These are phyloP conservation scores for Trachymyrmex septentrionalis DNA, from an alignment of 1,140 invertebrate genomes.

Conservation along the genomic window DNA sequence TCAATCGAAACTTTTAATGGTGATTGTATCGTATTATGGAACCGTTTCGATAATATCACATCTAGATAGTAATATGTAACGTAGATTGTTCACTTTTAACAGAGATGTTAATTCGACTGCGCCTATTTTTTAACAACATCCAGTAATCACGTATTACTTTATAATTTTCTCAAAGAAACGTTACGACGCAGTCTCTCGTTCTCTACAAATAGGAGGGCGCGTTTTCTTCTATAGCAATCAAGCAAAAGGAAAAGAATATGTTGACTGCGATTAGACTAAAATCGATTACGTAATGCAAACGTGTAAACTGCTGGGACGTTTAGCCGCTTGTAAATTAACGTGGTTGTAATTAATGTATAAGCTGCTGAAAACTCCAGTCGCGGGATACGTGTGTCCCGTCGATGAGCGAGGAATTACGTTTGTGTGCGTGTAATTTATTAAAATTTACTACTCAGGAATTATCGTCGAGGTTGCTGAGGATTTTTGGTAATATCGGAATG, in stretches of 20 bases:
- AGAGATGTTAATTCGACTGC: constrained; percentile 16
- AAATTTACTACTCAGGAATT: constrained; percentile 61
- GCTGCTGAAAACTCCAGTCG: not conserved
- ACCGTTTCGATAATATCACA: constrained; percentile 4
- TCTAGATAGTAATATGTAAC: not conserved
- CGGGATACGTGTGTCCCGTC: not conserved
- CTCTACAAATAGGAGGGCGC: not conserved
- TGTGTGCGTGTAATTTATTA: constrained; percentile 41
- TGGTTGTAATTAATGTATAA: constrained; percentile 49
- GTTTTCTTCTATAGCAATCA: not conserved
- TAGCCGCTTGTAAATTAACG: constrained; percentile 50
- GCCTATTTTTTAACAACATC: not conserved
- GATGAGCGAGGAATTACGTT: not conserved
- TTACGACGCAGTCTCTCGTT: not conserved
- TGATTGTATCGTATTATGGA: constrained; percentile 2
- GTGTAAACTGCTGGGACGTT: constrained; percentile 25
- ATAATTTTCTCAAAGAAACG: not conserved
- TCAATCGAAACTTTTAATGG: constrained; percentile 18
- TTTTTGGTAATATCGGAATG: constrained; percentile 70
- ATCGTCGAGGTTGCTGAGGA: constrained; percentile 57
- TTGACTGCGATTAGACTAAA: constrained; percentile 24
- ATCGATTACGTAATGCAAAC: constrained; percentile 42
- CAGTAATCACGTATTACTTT: not conserved
- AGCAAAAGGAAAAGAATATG: not conserved
- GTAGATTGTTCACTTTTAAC: not conserved